Evolutionary conservation across 2,888 invertebrate genomes (phyloP).

Genomic region (Dyspetes luteomarginatus): DNA sequence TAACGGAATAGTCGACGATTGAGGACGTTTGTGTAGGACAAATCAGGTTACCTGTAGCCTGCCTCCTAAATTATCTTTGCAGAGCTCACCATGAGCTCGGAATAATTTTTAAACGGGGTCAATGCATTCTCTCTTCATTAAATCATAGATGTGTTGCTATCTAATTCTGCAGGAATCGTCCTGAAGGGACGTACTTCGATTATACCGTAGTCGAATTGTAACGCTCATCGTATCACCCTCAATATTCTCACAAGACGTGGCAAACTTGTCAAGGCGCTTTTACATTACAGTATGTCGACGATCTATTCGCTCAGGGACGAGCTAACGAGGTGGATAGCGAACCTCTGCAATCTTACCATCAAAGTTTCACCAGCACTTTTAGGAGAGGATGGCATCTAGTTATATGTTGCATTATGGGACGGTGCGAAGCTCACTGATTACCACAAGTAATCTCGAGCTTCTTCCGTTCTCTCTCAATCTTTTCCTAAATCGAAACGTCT

Average conservation of each 20-base stretch:
- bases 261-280: not conserved
- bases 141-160: not conserved
- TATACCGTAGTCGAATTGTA: not conserved
- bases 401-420: conserved; percentile 22
- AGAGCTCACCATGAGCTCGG: not conserved
- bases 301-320: conserved; percentile 17
- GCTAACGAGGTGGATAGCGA: conserved; percentile 14
- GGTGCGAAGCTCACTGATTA: conserved; percentile 31
- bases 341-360: conserved; percentile 19
- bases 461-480: conserved; percentile 2
- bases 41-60: not conserved
- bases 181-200: not conserved
- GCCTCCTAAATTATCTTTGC: not conserved
- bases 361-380: conserved; percentile 36
- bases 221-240: conserved; percentile 2
- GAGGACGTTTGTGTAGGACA: not conserved
- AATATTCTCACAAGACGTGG: conserved; percentile 10
- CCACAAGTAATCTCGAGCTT: conserved; percentile 28
- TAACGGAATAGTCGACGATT: not conserved
- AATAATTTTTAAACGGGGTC: not conserved
- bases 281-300: not conserved
- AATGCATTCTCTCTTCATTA: not conserved
- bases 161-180: not conserved
- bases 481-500: conserved; percentile 40
- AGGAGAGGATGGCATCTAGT: conserved; percentile 1